A percentile compares a stretch with the other conserved stretches of the same genome.
These are phyloP conservation scores for Mareca strepera DNA, from an alignment of 2,797 vertebrate genomes.

Conservation along the genomic window DNA sequence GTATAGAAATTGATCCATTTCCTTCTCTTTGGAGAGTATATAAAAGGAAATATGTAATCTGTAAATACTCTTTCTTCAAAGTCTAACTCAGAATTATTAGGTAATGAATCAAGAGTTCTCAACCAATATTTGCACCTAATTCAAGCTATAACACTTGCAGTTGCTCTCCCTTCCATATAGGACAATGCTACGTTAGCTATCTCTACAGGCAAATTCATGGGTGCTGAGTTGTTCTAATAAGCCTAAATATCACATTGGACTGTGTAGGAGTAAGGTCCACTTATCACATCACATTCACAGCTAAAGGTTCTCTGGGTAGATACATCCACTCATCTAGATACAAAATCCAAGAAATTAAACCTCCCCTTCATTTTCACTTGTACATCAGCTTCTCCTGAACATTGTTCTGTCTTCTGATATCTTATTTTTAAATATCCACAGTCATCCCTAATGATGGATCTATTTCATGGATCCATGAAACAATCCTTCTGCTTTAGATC, in stretches of 20 bases:
- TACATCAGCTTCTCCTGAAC: neutral
- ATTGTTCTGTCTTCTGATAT: neutral
- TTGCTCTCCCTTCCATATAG: neutral
- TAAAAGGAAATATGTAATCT: neutral
- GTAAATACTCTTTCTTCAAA: neutral
- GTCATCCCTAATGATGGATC: neutral
- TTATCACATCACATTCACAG: neutral
- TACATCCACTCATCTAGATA: neutral
- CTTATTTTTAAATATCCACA: slow-evolving; percentile 14
- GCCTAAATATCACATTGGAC: neutral
- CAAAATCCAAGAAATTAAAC: neutral
- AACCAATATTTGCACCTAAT: neutral
- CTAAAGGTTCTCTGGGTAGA: neutral
- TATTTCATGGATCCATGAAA: slow-evolving; percentile 16
- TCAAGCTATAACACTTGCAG: neutral
- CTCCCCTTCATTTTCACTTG: neutral
- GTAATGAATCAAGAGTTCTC: neutral
- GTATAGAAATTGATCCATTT: neutral
- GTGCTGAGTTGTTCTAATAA: neutral
- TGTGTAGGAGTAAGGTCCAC: neutral
- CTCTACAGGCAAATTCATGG: neutral
- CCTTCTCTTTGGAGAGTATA: neutral
- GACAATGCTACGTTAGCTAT: neutral
- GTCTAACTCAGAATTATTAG: neutral
- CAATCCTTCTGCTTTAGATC: neutral